phyloP scores from a whole-genome alignment of 2,113 vertebrate genomes.

The Cathartes aura region DNA sequence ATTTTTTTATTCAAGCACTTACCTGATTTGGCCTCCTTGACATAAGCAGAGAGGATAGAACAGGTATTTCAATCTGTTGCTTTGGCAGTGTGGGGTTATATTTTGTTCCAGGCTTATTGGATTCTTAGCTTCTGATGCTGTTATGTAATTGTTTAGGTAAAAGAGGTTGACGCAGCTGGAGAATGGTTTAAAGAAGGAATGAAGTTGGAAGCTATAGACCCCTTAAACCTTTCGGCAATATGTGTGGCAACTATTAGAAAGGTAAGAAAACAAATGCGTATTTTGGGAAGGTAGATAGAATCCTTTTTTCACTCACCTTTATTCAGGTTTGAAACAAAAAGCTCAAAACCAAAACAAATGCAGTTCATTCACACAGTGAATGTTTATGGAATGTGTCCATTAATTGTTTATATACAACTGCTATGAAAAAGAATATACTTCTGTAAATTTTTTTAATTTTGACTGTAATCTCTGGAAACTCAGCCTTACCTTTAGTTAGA shows the following conservation, averaged over 20 bases:
- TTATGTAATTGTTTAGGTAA: constrained; percentile 81
- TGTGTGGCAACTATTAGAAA: constrained; percentile 98
- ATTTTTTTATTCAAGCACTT: not conserved
- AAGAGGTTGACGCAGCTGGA: constrained; percentile 92
- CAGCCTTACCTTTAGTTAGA: not conserved
- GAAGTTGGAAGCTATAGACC: constrained; percentile 98
- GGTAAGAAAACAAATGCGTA: constrained; percentile 72
- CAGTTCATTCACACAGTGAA: not conserved
- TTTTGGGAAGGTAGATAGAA: not conserved
- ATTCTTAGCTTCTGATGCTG: constrained; percentile 18
- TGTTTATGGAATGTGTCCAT: not conserved
- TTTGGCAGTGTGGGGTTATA: not conserved
- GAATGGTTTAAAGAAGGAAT: constrained; percentile 98
- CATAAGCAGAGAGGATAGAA: not conserved
- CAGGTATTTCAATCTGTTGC: not conserved
- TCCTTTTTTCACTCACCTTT: not conserved
- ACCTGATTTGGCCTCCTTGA: not conserved
- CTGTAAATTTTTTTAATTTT: not conserved
- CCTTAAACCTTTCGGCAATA: constrained; percentile 98
- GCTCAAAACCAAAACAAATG: not conserved
- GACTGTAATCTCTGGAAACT: not conserved
- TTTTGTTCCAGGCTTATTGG: not conserved
- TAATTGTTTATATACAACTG: not conserved
- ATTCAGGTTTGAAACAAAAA: not conserved
- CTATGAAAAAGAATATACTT: not conserved